Conservation (phyloP, 1,140 invertebrate species). For the Chymomyza costata region DNA sequence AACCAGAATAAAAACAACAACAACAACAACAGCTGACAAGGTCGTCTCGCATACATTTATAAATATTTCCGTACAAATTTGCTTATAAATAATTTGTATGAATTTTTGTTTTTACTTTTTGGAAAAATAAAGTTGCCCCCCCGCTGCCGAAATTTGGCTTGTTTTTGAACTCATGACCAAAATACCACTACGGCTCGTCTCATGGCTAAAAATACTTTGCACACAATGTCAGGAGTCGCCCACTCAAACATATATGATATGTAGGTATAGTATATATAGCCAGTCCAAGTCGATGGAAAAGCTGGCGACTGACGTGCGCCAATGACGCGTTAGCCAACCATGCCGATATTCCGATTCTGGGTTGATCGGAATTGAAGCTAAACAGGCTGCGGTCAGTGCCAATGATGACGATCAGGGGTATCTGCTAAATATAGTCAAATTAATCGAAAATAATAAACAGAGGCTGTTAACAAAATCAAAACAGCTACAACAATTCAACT, state of each 20-base stretch:
- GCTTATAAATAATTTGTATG: slow-evolving; percentile 66
- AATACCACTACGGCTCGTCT: slow-evolving; percentile 64
- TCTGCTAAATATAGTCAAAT: slow-evolving; percentile 30
- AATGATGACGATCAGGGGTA: slow-evolving; percentile 45
- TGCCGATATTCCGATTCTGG: not conserved
- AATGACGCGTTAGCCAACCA: slow-evolving; percentile 49
- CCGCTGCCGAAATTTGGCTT: slow-evolving; percentile 17
- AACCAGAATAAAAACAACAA: slow-evolving; percentile 16
- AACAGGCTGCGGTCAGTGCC: slow-evolving; percentile 31
- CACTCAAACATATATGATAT: slow-evolving; percentile 8
- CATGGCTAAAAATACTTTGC: slow-evolving; percentile 57
- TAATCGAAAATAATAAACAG: too few species aligned
- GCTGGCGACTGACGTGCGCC: slow-evolving; percentile 53
- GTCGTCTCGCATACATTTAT: slow-evolving; percentile 62
- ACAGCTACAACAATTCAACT: too few species aligned
- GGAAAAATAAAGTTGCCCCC: slow-evolving; percentile 55
- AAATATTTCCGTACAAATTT: slow-evolving; percentile 58
- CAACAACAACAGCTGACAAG: slow-evolving; percentile 37
- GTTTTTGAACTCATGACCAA: slow-evolving; percentile 67
- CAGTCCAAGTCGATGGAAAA: slow-evolving; percentile 2
- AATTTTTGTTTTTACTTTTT: too few species aligned
- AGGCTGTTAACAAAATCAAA: too few species aligned
- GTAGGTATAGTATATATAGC: not conserved
- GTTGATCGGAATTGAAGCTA: slow-evolving; percentile 35
- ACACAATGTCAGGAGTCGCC: slow-evolving; percentile 15